Evolutionary conservation across 2,113 vertebrate species (phyloP), one percentile per base, ranked within the genome.

Genomic region (Tragelaphus strepsiceros): DNA sequence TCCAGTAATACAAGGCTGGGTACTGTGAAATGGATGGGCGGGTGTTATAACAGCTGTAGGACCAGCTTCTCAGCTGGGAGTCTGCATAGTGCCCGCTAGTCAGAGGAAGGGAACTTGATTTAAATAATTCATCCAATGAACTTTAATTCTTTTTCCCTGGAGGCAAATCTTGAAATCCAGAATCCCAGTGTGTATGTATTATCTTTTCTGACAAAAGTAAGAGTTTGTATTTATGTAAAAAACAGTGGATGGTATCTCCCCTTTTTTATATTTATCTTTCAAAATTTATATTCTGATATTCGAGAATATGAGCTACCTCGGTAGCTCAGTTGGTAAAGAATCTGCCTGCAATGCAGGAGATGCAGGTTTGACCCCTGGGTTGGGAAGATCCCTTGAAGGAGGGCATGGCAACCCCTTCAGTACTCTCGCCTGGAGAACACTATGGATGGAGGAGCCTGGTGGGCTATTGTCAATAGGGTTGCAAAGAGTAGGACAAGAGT

Each of bases 171-270:
- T 61, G 46, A 94, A 59, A 64, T 92, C 39, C 39, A 80, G 80
- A 90, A 93, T 43, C 21, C 30, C 9, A 13, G 10, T 16, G 6
- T 80, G 9, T 80, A 32, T 22, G 16, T 39, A 58, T 10, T 80
- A 59, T 61, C 6, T 91, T 93, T 95, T 67, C 87, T 64, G 80
- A 87, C 81, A 49, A 22, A 53, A 3, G 14, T 28, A 82, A 71
- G 11, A 59, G 1, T 6, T 58, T 92, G 17, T 1, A 35, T 67
- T 90, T 81, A 30, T 28, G 43, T 82, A 21, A 82, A 92, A 87
- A 84, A 80, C 3, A 58, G 7, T 35, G 17, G 30, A 17, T 19
- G 26, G 6, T 77, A 28, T 53, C 54, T 87, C 59, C 6, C 39
- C 43, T 3, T 56, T 43, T 59, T 26, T 59, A 59, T 28, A 59